Base-by-base conservation (phyloP, 1,140 invertebrate genomes). In the Zaprionus inermis region DNA sequence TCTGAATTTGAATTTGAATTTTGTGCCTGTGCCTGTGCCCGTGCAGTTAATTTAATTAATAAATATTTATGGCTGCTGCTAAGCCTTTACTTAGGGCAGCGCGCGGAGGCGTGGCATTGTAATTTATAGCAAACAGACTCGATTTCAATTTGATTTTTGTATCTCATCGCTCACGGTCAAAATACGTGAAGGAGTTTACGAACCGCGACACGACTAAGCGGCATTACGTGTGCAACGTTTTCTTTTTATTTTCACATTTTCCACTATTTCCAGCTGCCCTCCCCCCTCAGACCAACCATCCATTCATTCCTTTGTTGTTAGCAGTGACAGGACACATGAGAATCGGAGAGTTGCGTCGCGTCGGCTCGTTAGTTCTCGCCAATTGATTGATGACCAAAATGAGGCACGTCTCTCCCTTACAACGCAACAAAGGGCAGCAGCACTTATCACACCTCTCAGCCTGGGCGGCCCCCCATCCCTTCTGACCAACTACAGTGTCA, bases 11-110 rank as follows among this genome's bases (percentile, higher is more conserved):
- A 66, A 89, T 85, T 85, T 85, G 68, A 85, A 89, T 81, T 73
- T 84, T 76, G 69, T 59, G 58, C 24, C 3, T 28, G n/a, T 63
- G 68, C 55, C 12, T 34, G 46, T 28, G 22, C 56, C 46, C n/a
- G 11, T 20, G 49, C 73, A 78, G 84, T 89, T 89, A 89, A 89
- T 89, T 89, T 81, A 85, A 89, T 89, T 89, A 89, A 89, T 89
- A 89, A 84, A 89, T 89, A 89, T 89, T 89, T 89, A 89, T 89
- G 85, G 78, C 72, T 65, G 73, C 72, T 58, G 82, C 66, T 73
- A 69, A 71, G 49, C 68, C 69, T 41, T 67, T 52, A 44, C 1
- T 22, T 9, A 41, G 30, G 44, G 41, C n/a, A n/a, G n/a, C n/a
- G n/a, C n/a, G n/a, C n/a, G n/a, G n/a, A n/a, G 65, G 41, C 72